phyloP scores from a whole-genome alignment of 2,113 vertebrate species.

The Diphyllodes magnificus region DNA sequence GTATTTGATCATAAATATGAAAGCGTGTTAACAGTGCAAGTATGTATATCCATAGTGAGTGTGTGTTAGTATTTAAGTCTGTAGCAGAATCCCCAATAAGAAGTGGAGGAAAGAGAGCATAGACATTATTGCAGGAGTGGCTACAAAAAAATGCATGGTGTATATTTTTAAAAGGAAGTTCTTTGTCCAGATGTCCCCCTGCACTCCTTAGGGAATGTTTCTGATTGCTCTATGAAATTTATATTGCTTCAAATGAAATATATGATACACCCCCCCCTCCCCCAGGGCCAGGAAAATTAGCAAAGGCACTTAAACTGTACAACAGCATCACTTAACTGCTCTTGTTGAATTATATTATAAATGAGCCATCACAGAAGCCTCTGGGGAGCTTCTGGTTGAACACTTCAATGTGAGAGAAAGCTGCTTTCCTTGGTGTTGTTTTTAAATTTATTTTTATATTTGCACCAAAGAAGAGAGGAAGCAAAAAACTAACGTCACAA shows the following conservation, averaged over 20 bases:
- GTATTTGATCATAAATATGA: neutral
- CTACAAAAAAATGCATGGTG: neutral
- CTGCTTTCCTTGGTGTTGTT: neutral
- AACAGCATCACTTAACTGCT: conserved; percentile 47
- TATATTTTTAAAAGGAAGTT: neutral
- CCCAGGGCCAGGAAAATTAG: conserved; percentile 18
- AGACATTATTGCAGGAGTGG: neutral
- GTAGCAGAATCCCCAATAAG: conserved; percentile 30
- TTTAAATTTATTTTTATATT: neutral
- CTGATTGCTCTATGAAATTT: conserved; percentile 41
- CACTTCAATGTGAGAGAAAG: neutral
- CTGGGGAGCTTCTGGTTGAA: conserved; percentile 43
- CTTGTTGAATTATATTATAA: conserved; percentile 52
- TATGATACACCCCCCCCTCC: neutral
- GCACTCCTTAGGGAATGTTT: conserved; percentile 10
- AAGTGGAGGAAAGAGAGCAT: conserved; percentile 6
- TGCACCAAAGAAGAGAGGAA: neutral
- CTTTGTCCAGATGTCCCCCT: conserved; percentile 40
- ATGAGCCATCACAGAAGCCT: conserved; percentile 43
- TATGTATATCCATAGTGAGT: neutral
- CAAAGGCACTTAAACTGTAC: conserved; percentile 46
- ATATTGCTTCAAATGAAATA: conserved; percentile 50
- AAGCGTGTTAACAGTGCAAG: neutral
- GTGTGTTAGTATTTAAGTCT: conserved; percentile 2
- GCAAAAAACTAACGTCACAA: neutral